A percentile compares a stretch with the other conserved stretches of the same genome.
Evolutionary conservation across 2,888 invertebrate species (phyloP).

Genomic region (Dexiosoma caninum): DNA sequence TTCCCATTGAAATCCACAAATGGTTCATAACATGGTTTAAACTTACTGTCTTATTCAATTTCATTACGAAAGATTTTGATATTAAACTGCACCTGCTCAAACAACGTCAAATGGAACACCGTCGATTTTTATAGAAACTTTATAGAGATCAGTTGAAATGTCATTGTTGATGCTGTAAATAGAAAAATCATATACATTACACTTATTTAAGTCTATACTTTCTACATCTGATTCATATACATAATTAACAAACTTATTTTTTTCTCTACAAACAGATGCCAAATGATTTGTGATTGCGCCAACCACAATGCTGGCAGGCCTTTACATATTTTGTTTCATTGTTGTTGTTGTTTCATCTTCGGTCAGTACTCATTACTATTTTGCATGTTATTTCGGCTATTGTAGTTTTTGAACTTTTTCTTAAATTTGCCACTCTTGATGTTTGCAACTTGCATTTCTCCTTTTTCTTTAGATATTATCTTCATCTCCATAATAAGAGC

Average conservation of each 20-base stretch:
- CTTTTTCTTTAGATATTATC: not conserved
- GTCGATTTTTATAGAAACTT: slow-evolving; percentile 34
- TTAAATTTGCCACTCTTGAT: not conserved
- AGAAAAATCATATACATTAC: too few relatives aligned
- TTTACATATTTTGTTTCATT: not conserved
- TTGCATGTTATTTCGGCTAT: not conserved
- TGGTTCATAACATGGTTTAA: not conserved
- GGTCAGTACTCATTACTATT: not conserved
- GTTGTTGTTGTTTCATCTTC: slow-evolving; percentile 5
- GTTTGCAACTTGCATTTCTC: slow-evolving; percentile 30
- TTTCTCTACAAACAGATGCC: too few relatives aligned
- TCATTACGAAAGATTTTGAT: slow-evolving; percentile 11
- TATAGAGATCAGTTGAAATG: slow-evolving; percentile 42
- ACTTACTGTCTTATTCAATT: slow-evolving; percentile 39
- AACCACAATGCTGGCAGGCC: too few relatives aligned
- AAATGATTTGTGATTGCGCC: too few relatives aligned
- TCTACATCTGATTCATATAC: too few relatives aligned
- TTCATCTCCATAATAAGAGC: slow-evolving; percentile 43
- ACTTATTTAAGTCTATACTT: not conserved
- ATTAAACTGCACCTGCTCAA: slow-evolving; percentile 23
- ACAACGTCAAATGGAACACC: slow-evolving; percentile 21
- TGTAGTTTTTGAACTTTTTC: not conserved
- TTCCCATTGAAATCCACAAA: slow-evolving; percentile 33
- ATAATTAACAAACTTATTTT: too few relatives aligned
- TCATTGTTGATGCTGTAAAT: too few relatives aligned